phyloP scores from a whole-genome alignment of 2,888 invertebrate genomes.

The Mellilla xanthometata region DNA sequence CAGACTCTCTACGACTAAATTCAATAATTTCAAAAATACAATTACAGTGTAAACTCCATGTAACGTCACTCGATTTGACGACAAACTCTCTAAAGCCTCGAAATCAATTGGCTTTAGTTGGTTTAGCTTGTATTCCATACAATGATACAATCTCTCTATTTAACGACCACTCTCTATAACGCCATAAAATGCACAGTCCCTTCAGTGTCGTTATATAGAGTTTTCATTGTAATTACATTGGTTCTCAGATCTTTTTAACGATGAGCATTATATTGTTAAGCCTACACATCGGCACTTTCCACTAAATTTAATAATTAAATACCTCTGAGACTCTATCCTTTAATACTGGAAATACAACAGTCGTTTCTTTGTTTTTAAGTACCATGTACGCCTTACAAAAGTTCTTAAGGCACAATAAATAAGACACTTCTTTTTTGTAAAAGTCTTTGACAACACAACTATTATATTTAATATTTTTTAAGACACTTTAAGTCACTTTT shows the following conservation, averaged over 20 bases:
- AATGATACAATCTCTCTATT: too few relatives aligned
- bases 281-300: conserved; percentile 17
- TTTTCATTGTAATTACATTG: too few relatives aligned
- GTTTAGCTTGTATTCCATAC: too few relatives aligned
- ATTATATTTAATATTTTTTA: conserved; percentile 21
- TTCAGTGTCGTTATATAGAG: too few relatives aligned
- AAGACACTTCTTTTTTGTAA: conserved; percentile 56
- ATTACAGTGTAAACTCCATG: too few relatives aligned
- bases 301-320: conserved; percentile 30
- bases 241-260: conserved; percentile 30
- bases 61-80: too few relatives aligned
- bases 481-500: conserved; percentile 18
- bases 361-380: conserved; percentile 50
- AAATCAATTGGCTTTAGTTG: too few relatives aligned
- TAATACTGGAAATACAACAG: conserved; percentile 58
- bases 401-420: conserved; percentile 52
- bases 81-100: too few relatives aligned
- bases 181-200: too few relatives aligned
- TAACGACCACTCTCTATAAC: too few relatives aligned
- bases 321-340: conserved; percentile 31
- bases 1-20: conserved; percentile 4
- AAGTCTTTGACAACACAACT: conserved; percentile 38
- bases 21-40: conserved; percentile 18
- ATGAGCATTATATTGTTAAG: conserved; percentile 22
- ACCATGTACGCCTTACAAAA: conserved; percentile 38